phyloP scores from a whole-genome alignment of 2,113 vertebrate species.

The Lanius ludovicianus region DNA sequence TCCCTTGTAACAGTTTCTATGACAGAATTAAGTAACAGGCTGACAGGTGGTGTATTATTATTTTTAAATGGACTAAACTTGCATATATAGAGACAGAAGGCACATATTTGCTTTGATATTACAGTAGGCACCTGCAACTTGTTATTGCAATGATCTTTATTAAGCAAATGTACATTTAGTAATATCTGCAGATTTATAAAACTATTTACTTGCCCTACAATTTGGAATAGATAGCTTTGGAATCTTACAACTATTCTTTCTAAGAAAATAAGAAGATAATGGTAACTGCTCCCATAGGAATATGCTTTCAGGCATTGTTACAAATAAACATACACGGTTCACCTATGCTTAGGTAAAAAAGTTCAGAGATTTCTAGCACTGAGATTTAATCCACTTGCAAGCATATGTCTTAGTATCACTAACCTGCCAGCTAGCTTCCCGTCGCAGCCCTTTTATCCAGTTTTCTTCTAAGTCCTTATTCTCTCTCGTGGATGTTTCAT shows the following conservation, averaged over 20 bases:
- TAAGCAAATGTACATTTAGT: conserved; percentile 66
- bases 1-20: conserved; percentile 75
- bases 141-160: conserved; percentile 67
- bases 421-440: conserved; percentile 78
- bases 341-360: conserved; percentile 8
- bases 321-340: conserved; percentile 11
- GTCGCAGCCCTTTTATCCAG: conserved; percentile 75
- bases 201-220: conserved; percentile 30
- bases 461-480: conserved; percentile 76
- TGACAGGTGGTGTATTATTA: conserved; percentile 71
- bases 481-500: conserved; percentile 71
- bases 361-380: conserved; percentile 37
- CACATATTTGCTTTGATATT: conserved; percentile 59
- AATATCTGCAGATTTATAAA: conserved; percentile 62
- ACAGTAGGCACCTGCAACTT: conserved; percentile 70
- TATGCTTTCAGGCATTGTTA: conserved; percentile 23
- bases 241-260: conserved; percentile 47
- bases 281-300: conserved; percentile 6
- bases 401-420: conserved; percentile 55
- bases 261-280: conserved; percentile 58
- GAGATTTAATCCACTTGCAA: not conserved
- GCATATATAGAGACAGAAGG: conserved; percentile 30
- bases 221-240: conserved; percentile 39
- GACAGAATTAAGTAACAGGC: conserved; percentile 77
- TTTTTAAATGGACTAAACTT: conserved; percentile 68